Evolutionary conservation across 2,797 vertebrate genomes (phyloP), one percentile per base, ranked within the genome.

Genomic region (Tapirus indicus): DNA sequence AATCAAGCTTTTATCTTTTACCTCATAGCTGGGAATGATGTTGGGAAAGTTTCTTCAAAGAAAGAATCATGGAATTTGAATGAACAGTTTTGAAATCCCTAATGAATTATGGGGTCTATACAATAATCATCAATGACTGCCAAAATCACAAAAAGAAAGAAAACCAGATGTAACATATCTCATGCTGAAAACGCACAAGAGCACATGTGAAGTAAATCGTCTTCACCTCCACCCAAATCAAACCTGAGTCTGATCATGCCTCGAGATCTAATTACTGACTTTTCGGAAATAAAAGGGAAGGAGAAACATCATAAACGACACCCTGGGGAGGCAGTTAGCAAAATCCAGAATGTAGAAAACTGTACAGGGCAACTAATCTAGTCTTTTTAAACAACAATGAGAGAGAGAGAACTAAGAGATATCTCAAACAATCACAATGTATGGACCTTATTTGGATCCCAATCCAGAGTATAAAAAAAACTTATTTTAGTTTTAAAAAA

Each of bases 61-160:
- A 95, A 95, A 35, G 29, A 83, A 86, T 35, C 79, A 47, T 38
- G 90, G 60, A 94, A 74, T 84, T 82, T 80, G 44, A 94, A 85
- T 38, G 56, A 60, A 86, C 18, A 75, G 1, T 21, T 92, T 92
- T 85, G 14, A 23, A 47, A 21, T 49, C 18, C 14, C 44, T 47
- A 25, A 25, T 54, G 49, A 86, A 88, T 82, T 60, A 38, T 4
- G 58, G 32, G 14, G 18, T 94, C 66, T 95, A n/a, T 18, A 47
- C 56, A 82, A 60, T 13, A 68, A 66, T 91, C 14, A 18, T 89
- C n/a, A 35, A 35, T 41, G 60, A 32, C 35, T 87, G 25, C 29
- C 29, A 54, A 62, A 21, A 64, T 52, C 66, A 62, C 27, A 84
- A 52, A 71, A 86, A 85, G 32, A 92, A 79, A 62, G 78, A 13